phyloP scores from a whole-genome alignment of 1,140 invertebrate species.

The Lamellibrachia luymesi region DNA sequence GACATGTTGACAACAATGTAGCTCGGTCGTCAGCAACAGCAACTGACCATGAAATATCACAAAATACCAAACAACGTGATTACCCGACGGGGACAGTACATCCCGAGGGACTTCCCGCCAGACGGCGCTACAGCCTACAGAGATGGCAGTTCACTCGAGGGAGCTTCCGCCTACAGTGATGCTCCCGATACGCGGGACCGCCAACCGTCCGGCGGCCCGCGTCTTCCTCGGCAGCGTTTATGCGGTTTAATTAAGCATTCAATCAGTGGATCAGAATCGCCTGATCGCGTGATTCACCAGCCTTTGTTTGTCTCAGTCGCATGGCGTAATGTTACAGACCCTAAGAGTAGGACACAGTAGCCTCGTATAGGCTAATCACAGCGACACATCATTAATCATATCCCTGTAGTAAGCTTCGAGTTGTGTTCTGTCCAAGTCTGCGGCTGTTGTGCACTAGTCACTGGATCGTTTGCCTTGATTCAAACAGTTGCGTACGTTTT shows the following conservation, averaged over 20 bases:
- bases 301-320: not conserved
- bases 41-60: not conserved
- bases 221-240: not conserved
- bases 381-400: too few relatives aligned
- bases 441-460: not conserved
- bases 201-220: not conserved
- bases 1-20: not conserved
- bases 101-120: not conserved
- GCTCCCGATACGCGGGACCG: not conserved
- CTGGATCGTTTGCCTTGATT: not conserved
- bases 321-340: not conserved
- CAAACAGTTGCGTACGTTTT: too few relatives aligned
- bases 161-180: not conserved
- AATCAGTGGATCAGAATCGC: not conserved
- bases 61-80: not conserved
- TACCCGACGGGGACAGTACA: not conserved
- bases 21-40: not conserved
- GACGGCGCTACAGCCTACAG: not conserved
- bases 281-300: not conserved
- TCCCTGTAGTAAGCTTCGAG: too few relatives aligned
- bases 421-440: too few relatives aligned
- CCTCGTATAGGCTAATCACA: not conserved
- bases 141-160: not conserved
- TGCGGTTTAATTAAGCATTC: not conserved
- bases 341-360: not conserved